Evolutionary conservation across 2,113 vertebrate species (phyloP), one percentile per base, ranked within the genome.

Genomic region (Hippocampus comes): DNA sequence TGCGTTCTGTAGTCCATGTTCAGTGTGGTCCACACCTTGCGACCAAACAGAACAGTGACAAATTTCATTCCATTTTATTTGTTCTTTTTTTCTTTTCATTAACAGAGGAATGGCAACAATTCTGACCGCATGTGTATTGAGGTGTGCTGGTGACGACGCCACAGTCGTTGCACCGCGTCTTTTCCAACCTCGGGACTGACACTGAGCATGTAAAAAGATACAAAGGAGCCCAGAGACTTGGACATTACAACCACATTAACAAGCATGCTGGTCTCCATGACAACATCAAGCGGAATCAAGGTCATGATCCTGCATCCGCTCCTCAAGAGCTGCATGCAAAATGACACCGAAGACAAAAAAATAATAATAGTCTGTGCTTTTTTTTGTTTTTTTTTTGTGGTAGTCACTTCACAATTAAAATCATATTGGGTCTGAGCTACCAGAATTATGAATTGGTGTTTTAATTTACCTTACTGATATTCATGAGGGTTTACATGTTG

Each of bases 281-380:
- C 85, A 86, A 85, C 87, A 78, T 80, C 71, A 73, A 70, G 72
- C 80, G 65, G 88, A 88, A 90, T 72, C 67, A 73, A 84, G 88
- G 88, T 89, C 84, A 2, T 88, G 90, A 91, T 84, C 90, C 80
- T 82, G 68, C 84, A 86, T 90, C 89, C 87, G 86, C 86, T 86
- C 73, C 14, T 68, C 55, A 41, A 68, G 70, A 75, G 67, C 66
- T 81, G 75, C 66, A 78, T 85, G 72, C 73, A 51, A 75, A 86
- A 77, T 56, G 3, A 14, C 23, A 12, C 10, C 64, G 1, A 23
- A 25, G 18, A 48, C 34, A 43, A 7, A 21, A 41, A 4, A 41
- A 20, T 2, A 41, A 9, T n/a, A 18, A 17, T 63, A 46, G 6
- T 14, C 43, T 46, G 2, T 11, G 18, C 9, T 63, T 41, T 63